Evolutionary conservation across 2,113 vertebrate genomes (phyloP).

Genomic region (Vireo altiloquus): DNA sequence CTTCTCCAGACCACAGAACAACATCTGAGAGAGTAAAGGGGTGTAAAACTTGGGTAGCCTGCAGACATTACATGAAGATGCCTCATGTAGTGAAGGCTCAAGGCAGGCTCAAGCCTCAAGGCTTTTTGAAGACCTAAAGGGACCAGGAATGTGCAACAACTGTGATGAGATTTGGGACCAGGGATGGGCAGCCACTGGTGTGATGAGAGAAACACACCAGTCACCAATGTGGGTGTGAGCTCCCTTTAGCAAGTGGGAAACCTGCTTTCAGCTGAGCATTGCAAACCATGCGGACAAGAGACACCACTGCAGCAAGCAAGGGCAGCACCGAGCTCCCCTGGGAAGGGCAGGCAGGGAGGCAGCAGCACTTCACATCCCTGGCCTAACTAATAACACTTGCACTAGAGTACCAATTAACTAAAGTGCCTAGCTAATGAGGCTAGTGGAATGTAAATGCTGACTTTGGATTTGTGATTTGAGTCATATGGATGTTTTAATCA

Average conservation of each 20-base stretch:
- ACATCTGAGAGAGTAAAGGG: neutral
- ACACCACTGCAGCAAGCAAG: fast-evolving
- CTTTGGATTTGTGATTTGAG: neutral
- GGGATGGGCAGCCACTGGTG: neutral
- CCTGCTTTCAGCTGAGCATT: neutral
- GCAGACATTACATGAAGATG: neutral
- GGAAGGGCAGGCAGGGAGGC: neutral
- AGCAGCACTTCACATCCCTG: neutral
- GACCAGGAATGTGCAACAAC: neutral
- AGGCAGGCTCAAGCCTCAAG: neutral
- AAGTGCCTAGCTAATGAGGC: neutral
- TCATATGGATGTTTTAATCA: constrained; percentile 1
- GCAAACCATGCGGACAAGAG: neutral
- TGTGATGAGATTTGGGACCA: neutral
- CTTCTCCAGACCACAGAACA: neutral
- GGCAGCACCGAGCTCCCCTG: fast-evolving
- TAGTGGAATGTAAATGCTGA: constrained; percentile 1
- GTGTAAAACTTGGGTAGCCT: neutral
- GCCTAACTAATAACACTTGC: neutral
- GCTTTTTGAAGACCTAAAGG: neutral
- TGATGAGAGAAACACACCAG: neutral
- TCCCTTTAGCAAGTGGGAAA: neutral
- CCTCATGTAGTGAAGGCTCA: neutral
- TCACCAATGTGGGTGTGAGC: fast-evolving
- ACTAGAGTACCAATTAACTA: neutral